Evolutionary conservation across 1,140 invertebrate species (phyloP).

Genomic region (Lordiphosa collinella): DNA sequence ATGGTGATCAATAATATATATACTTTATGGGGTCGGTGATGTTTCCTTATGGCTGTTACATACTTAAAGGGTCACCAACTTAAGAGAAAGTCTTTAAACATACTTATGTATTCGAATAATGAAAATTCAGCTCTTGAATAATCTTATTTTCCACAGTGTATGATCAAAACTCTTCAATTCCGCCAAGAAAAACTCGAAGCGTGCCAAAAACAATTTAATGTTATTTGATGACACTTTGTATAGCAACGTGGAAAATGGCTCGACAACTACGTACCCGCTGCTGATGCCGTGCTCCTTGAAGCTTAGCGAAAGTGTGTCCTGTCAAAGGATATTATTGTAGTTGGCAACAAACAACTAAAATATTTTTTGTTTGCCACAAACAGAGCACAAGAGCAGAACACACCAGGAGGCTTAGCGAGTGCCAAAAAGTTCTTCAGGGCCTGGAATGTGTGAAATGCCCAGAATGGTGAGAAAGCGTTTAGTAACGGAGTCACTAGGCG

Average conservation of each 20-base stretch:
- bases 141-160: neutral
- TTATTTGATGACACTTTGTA: conserved; percentile 46
- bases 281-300: conserved; percentile 22
- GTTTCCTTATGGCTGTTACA: too few relatives aligned
- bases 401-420: conserved; percentile 9
- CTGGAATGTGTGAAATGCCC: conserved; percentile 30
- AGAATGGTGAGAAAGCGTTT: neutral
- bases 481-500: conserved; percentile 14
- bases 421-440: conserved; percentile 45
- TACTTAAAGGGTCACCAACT: too few relatives aligned
- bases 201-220: conserved; percentile 55
- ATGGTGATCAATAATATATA: too few relatives aligned
- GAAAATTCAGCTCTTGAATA: too few relatives aligned
- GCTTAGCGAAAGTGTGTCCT: conserved; percentile 59
- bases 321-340: conserved; percentile 58
- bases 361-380: conserved; percentile 15
- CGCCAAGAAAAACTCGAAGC: conserved; percentile 8
- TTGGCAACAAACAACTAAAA: conserved; percentile 46
- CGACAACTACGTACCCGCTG: neutral
- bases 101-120: too few relatives aligned
- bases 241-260: conserved; percentile 6
- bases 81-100: too few relatives aligned
- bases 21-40: too few relatives aligned
- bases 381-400: neutral
- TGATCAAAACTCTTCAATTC: neutral